These are phyloP conservation scores for Zoanthus gigantus DNA, from an alignment of 92 coral and sea anemone species.

Conservation along the genomic window DNA sequence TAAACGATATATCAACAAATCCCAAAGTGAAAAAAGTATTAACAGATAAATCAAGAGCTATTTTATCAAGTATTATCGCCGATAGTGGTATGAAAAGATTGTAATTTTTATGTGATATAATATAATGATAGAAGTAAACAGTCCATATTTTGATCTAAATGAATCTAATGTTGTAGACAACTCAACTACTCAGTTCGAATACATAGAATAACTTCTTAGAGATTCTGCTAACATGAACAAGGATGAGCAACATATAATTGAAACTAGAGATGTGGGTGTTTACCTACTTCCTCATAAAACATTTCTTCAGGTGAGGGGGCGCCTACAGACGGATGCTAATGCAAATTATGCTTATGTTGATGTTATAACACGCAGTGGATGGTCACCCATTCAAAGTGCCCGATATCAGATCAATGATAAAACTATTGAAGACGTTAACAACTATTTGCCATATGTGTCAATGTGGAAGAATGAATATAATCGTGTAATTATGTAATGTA, in stretches of 20 bases:
- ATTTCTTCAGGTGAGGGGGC: not conserved
- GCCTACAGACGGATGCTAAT: not conserved
- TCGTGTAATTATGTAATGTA: not conserved
- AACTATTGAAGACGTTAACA: not conserved
- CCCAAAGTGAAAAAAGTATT: conserved; percentile 10
- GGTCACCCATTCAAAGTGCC: not conserved
- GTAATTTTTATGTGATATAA: not conserved
- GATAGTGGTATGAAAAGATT: conserved; percentile 9
- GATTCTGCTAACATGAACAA: not conserved
- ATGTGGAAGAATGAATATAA: not conserved
- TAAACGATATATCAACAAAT: not conserved
- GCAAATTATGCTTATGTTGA: not conserved
- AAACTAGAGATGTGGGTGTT: not conserved
- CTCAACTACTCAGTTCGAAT: too few relatives aligned
- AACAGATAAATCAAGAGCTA: conserved; percentile 16
- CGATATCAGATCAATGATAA: not conserved
- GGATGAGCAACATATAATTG: not conserved
- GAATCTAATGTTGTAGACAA: not conserved
- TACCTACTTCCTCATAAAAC: not conserved
- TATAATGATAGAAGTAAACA: conserved; percentile 11
- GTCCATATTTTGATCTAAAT: not conserved
- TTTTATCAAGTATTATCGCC: conserved; percentile 11
- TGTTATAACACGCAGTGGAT: not conserved
- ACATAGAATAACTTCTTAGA: too few relatives aligned
- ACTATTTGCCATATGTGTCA: not conserved